Evolutionary conservation across 2,888 invertebrate genomes (phyloP).

Genomic region (Callyntrura guangdongensis): DNA sequence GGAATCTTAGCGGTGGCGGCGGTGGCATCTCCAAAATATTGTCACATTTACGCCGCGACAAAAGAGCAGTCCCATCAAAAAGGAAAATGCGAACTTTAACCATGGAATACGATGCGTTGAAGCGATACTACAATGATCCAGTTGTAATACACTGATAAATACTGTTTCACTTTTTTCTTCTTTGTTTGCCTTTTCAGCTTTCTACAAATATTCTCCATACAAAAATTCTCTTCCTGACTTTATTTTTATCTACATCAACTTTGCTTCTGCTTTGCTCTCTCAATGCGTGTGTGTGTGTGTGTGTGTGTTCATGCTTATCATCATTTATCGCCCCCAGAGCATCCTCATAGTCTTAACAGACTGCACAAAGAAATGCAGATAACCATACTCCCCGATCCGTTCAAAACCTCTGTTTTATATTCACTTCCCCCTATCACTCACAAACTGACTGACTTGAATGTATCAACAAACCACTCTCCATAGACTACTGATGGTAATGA

Average conservation of each 20-base stretch:
- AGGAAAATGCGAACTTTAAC: conserved; percentile 83
- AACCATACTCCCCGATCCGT: neutral
- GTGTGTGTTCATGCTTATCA: neutral
- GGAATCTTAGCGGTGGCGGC: conserved; percentile 90
- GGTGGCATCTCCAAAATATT: conserved; percentile 84
- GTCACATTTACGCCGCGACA: conserved; percentile 80
- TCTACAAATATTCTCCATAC: neutral
- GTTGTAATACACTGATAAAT: conserved; percentile 82
- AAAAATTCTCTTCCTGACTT: neutral
- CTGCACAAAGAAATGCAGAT: neutral
- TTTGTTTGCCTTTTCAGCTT: neutral
- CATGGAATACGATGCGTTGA: conserved; percentile 83
- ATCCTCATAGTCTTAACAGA: neutral
- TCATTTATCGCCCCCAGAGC: neutral
- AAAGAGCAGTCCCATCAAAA: conserved; percentile 83
- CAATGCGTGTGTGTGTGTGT: no score
- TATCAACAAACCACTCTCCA: neutral
- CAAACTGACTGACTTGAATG: neutral
- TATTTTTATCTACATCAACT: neutral
- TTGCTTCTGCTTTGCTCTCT: neutral
- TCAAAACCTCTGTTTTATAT: neutral
- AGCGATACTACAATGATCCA: conserved; percentile 84
- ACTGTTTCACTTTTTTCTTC: conserved; percentile 40
- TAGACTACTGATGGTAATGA: neutral
- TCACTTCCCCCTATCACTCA: neutral